Evolutionary conservation across 1,140 invertebrate genomes (phyloP).

Genomic region (Camponotus pennsylvanicus): DNA sequence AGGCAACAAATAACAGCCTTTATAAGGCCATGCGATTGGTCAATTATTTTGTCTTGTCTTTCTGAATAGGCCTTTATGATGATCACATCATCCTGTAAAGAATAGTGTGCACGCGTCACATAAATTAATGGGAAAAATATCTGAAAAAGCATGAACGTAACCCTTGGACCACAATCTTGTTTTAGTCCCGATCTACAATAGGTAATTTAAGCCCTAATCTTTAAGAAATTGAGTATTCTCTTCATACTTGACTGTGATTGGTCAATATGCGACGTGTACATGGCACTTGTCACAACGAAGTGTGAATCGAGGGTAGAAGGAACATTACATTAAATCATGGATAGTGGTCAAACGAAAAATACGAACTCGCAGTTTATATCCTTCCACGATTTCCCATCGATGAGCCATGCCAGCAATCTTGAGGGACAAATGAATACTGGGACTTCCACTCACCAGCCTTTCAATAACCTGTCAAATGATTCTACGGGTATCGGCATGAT

Average conservation of each 20-base stretch:
- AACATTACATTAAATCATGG: slow-evolving; percentile 52
- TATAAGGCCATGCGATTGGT: too few species aligned
- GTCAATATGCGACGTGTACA: not conserved
- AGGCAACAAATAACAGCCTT: too few species aligned
- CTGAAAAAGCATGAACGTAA: too few species aligned
- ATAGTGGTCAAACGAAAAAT: slow-evolving; percentile 55
- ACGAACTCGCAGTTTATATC: slow-evolving; percentile 81
- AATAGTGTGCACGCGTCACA: too few species aligned
- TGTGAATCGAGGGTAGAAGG: not conserved
- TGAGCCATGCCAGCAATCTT: slow-evolving; percentile 69
- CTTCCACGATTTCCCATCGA: slow-evolving; percentile 82
- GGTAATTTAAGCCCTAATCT: too few species aligned
- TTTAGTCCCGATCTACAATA: too few species aligned
- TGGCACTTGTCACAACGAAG: slow-evolving; percentile 40
- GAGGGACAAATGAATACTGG: slow-evolving; percentile 80
- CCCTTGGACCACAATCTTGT: too few species aligned
- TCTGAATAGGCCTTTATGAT: too few species aligned
- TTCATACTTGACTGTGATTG: too few species aligned
- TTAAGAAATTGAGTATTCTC: too few species aligned
- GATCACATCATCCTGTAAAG: too few species aligned
- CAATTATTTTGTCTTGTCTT: too few species aligned
- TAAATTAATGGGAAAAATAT: not conserved
- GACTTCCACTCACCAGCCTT: slow-evolving; percentile 78
- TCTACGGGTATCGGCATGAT: slow-evolving; percentile 76
- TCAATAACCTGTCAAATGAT: slow-evolving; percentile 76